Conservation (phyloP, 2,888 invertebrate species). For the Hypomecis punctinalis region DNA sequence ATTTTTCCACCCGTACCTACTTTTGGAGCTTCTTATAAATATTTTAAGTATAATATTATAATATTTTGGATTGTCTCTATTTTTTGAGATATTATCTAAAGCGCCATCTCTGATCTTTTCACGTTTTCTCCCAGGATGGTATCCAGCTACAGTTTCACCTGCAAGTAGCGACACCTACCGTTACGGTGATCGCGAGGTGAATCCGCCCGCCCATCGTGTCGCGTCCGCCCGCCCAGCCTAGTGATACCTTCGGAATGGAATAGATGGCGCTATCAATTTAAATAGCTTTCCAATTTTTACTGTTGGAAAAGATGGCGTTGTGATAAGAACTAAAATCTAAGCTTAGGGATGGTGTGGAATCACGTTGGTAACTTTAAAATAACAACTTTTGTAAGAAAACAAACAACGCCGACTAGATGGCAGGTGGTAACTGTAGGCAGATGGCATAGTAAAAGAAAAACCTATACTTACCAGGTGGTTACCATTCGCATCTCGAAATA, state of each 20-base stretch:
- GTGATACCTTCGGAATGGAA: constrained; percentile 27
- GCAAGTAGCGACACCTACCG: constrained; percentile 56
- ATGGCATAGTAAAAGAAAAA: too few relatives aligned
- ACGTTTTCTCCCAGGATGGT: constrained; percentile 33
- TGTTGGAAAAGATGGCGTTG: not conserved
- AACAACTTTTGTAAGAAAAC: too few relatives aligned
- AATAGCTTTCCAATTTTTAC: constrained; percentile 4
- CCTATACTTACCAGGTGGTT: too few relatives aligned
- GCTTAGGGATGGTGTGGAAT: too few relatives aligned
- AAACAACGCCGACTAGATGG: too few relatives aligned
- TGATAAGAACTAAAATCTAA: too few relatives aligned
- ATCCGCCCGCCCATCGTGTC: constrained; percentile 26
- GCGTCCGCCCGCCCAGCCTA: constrained; percentile 33
- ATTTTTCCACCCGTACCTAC: too few relatives aligned
- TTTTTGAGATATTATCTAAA: constrained; percentile 12
- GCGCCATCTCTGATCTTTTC: constrained; percentile 55
- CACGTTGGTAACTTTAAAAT: too few relatives aligned
- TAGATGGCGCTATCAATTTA: constrained; percentile 55
- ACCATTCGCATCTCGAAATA: too few relatives aligned
- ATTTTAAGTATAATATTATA: too few relatives aligned
- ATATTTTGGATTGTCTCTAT: not conserved
- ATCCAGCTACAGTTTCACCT: constrained; percentile 40
- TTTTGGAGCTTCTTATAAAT: too few relatives aligned
- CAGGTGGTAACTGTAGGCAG: too few relatives aligned
- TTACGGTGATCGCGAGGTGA: constrained; percentile 36